Evolutionary conservation across 2,113 vertebrate genomes (phyloP).

Genomic region (Typhlomys cinereus): DNA sequence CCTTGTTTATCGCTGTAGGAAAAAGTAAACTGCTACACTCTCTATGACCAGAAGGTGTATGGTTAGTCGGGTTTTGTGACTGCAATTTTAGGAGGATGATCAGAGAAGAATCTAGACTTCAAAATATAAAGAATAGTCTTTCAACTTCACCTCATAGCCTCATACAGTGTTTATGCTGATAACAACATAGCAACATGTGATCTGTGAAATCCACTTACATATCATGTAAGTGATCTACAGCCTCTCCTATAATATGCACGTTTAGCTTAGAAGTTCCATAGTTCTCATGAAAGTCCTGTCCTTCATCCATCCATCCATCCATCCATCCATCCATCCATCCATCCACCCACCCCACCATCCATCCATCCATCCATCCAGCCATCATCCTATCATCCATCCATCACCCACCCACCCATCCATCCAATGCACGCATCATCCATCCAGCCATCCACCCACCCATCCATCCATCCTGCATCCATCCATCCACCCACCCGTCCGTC

Average conservation of each 20-base stretch:
- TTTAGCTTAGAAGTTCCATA: neutral
- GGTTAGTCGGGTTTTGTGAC: neutral
- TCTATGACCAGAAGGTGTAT: neutral
- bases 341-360: neutral
- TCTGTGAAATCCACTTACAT: neutral
- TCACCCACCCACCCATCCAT: too few relatives aligned
- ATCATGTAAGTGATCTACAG: neutral
- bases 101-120: neutral
- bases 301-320: neutral
- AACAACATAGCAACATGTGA: neutral
- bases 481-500: neutral
- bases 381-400: neutral
- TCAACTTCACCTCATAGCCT: neutral
- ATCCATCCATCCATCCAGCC: neutral
- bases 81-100: neutral
- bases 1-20: neutral
- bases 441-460: neutral
- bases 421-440: too few relatives aligned
- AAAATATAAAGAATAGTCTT: neutral
- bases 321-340: neutral
- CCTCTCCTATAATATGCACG: neutral
- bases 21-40: neutral
- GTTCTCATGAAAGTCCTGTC: neutral
- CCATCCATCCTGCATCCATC: neutral
- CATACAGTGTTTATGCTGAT: neutral